Evolutionary conservation across 1,140 invertebrate genomes (phyloP), one percentile per base, ranked within the genome.

Genomic region (Drosophila chauvacae): DNA sequence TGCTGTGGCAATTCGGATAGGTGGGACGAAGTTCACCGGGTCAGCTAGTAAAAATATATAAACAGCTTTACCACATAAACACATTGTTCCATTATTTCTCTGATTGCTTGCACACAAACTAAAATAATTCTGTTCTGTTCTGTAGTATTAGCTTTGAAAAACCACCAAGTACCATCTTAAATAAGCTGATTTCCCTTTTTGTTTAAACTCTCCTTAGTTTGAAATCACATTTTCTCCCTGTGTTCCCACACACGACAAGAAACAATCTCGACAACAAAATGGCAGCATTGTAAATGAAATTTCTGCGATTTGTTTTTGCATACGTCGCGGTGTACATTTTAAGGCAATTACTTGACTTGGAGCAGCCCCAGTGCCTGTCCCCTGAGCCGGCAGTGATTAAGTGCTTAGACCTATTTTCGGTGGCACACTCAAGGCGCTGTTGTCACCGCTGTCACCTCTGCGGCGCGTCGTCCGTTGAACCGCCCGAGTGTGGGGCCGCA

Each of bases 281-380:
- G 73, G 64, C 60, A 70, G 63, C 58, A 66, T 53, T 80, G 62
- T 45, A 74, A 81, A 65, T 66, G 28, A 70, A 78, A 75, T 73
- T 61, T 66, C 47, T 53, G 42, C 51, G 68, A 85, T 88, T 88
- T 78, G 77, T 69, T 80, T 87, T 88, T 81, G 77, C 68, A 77
- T 87, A 73, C 58, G 58, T 35, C 69, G 58, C 51, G 51, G 45
- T 53, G 61, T 60, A 39, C 45, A 64, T 87, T 79, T 82, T 83
- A 83, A 88, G 83, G 83, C 83, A 86, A 86, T 87, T 86, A 87
- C 83, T 76, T 68, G 79, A 39, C 65, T 73, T 28, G 23, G 14
- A 26, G 47, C 47, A 10, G 47, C 23, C 23, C 45, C 23, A 26
- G 14, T 6, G 7, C 23, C 47, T 11, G 23, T 28, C 16, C 45